These are phyloP conservation scores for Calephelis perditalis DNA, from an alignment of 2,888 invertebrate species.

Conservation along the genomic window DNA sequence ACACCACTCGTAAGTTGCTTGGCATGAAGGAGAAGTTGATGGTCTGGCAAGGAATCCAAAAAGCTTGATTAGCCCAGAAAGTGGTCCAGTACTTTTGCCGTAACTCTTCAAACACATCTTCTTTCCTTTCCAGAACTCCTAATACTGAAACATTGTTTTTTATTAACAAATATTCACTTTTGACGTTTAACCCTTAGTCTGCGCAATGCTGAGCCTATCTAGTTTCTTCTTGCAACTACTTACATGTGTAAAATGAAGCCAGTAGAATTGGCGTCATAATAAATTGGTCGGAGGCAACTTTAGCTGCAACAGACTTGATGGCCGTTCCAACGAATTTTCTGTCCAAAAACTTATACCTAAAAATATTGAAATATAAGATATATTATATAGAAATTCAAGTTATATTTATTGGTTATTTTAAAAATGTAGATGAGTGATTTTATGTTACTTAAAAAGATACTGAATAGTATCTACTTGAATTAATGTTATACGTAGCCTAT, in stretches of 20 bases:
- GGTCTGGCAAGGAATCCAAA: constrained; percentile 90
- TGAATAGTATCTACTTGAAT: too few species aligned
- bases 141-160: constrained; percentile 40
- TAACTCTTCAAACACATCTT: constrained; percentile 84
- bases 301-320: constrained; percentile 79
- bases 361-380: too few species aligned
- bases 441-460: too few species aligned
- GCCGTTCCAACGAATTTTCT: constrained; percentile 82
- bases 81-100: constrained; percentile 84
- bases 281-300: constrained; percentile 87
- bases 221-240: constrained; percentile 40
- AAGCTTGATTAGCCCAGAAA: constrained; percentile 85
- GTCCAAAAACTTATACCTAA: constrained; percentile 90
- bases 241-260: constrained; percentile 84
- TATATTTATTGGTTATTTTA: too few species aligned
- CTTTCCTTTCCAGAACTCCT: constrained; percentile 85
- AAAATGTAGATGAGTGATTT: too few species aligned
- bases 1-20: constrained; percentile 85
- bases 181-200: too few species aligned
- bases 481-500: too few species aligned
- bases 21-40: constrained; percentile 87
- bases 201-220: too few species aligned
- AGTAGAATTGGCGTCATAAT: constrained; percentile 85
- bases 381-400: too few species aligned
- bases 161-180: too few species aligned